Conservation (phyloP, 2,113 vertebrate genomes). For the Paralichthys olivaceus region DNA sequence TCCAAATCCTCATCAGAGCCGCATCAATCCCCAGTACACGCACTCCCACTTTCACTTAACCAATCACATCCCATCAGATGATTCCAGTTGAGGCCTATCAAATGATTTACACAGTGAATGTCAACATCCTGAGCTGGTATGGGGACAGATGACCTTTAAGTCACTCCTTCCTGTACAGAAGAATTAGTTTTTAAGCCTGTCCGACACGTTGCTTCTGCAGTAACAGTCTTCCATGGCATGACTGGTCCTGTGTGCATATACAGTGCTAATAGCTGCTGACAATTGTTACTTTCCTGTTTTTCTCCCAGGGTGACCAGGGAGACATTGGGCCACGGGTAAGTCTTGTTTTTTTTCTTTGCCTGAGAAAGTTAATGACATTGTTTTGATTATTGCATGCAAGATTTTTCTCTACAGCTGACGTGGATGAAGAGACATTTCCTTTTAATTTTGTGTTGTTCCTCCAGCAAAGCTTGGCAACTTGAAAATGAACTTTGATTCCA, state of each 20-base stretch:
- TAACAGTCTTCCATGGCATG: conserved; percentile 21
- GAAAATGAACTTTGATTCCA: conserved; percentile 25
- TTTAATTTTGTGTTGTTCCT: conserved; percentile 23
- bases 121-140: conserved; percentile 42
- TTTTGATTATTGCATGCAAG: neutral
- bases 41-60: neutral
- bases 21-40: conserved; percentile 1
- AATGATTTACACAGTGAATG: conserved; percentile 44
- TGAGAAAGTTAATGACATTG: conserved; percentile 10
- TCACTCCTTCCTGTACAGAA: conserved; percentile 33
- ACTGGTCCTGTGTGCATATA: conserved; percentile 3
- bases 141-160: conserved; percentile 51
- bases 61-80: conserved; percentile 32
- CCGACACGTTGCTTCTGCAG: conserved; percentile 33
- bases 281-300: conserved; percentile 63
- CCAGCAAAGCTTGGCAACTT: neutral
- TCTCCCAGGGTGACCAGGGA: conserved; percentile 89
- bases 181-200: conserved; percentile 29
- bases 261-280: conserved; percentile 52
- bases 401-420: conserved; percentile 5
- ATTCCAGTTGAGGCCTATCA: conserved; percentile 36
- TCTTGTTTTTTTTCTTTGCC: conserved; percentile 30
- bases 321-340: conserved; percentile 92
- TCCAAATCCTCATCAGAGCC: conserved; percentile 1
- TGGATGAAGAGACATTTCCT: conserved; percentile 2